Percentiles rank a stretch among this genome's conserved stretches.
Evolutionary conservation across 2,888 invertebrate species (phyloP).

Genomic region (Auanema sp.): DNA sequence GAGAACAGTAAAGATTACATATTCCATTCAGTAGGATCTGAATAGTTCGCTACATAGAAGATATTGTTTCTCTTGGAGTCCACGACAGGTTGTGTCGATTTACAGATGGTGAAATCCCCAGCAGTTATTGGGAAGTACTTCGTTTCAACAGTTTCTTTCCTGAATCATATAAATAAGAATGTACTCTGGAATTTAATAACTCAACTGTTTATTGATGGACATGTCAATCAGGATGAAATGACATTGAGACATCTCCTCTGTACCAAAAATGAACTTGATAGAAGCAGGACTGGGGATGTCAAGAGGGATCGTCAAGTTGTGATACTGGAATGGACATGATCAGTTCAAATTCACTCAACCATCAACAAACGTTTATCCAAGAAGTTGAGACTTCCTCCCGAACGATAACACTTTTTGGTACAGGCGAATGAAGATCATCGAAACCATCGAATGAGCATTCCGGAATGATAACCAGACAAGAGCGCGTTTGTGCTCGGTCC

Average conservation of each 20-base stretch:
- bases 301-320: conserved; percentile 33
- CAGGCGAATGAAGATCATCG: neutral
- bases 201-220: conserved; percentile 6
- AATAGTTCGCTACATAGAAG: conserved; percentile 51
- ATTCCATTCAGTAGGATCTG: conserved; percentile 43
- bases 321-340: conserved; percentile 28
- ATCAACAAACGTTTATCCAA: conserved; percentile 48
- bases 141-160: conserved; percentile 15
- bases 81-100: conserved; percentile 46
- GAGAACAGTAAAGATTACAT: conserved; percentile 33
- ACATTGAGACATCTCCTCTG: conserved; percentile 20
- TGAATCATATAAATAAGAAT: too few species aligned
- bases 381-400: conserved; percentile 29
- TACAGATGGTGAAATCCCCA: conserved; percentile 46
- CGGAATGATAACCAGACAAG: conserved; percentile 41
- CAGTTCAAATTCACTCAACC: neutral
- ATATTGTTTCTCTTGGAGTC: conserved; percentile 46
- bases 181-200: too few species aligned
- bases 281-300: neutral
- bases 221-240: conserved; percentile 17
- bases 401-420: conserved; percentile 24
- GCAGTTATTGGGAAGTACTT: conserved; percentile 11
- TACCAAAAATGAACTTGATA: conserved; percentile 16
- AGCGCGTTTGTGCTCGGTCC: conserved; percentile 43
- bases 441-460: conserved; percentile 22